Evolutionary conservation across 2,888 invertebrate genomes (phyloP).

Genomic region (Lasius platythorax): DNA sequence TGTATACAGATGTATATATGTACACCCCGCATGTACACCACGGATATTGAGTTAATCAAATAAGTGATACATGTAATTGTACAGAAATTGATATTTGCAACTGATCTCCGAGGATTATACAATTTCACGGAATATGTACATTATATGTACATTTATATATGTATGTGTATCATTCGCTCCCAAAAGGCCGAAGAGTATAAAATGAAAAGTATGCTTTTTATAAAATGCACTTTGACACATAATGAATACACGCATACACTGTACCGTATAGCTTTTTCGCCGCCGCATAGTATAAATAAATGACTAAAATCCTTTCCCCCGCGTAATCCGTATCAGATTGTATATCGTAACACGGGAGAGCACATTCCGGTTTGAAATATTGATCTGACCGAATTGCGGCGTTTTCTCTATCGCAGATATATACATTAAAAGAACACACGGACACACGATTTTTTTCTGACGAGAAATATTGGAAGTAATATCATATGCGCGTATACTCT

Average conservation of each 20-base stretch:
- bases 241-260: constrained; percentile 23
- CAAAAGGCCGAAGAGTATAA: not conserved
- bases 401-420: constrained; percentile 21
- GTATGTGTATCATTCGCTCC: not conserved
- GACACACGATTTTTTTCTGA: not conserved
- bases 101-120: not conserved
- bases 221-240: constrained; percentile 16
- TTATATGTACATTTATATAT: not conserved
- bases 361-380: constrained; percentile 46
- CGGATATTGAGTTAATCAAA: not conserved
- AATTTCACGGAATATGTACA: not conserved
- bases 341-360: constrained; percentile 22
- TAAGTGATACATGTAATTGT: not conserved
- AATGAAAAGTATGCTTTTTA: constrained; percentile 30
- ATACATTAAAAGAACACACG: constrained; percentile 38
- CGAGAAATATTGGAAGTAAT: constrained; percentile 28
- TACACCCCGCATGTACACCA: not conserved
- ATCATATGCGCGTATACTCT: not conserved
- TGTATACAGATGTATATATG: not conserved
- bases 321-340: constrained; percentile 41
- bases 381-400: constrained; percentile 43
- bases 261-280: not conserved
- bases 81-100: not conserved
- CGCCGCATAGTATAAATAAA: constrained; percentile 38
- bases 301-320: constrained; percentile 35